Conservation (phyloP, 2,888 invertebrate genomes). For the Pediacus dermestoides region DNA sequence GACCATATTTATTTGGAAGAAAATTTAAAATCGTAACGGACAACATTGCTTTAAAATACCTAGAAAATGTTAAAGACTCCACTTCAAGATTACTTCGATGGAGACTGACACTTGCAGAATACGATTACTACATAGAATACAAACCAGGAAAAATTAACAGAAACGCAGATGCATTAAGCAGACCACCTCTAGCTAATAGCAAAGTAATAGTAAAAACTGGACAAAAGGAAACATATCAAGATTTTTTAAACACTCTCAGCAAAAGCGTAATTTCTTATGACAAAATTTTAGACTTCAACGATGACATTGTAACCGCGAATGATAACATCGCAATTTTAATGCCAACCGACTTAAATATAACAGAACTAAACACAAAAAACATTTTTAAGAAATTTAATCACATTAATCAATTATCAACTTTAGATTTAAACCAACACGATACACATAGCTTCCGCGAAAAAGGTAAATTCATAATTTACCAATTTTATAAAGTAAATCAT, state of each 20-base stretch:
- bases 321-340: not conserved
- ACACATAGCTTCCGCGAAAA: not conserved
- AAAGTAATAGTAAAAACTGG: not conserved
- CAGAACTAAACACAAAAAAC: not conserved
- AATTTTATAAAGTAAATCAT: not conserved
- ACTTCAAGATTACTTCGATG: conserved; percentile 3
- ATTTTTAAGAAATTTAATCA: not conserved
- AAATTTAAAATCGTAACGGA: conserved; percentile 4
- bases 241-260: not conserved
- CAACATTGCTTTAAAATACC: conserved; percentile 6
- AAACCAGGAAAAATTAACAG: conserved; percentile 4
- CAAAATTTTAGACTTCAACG: not conserved
- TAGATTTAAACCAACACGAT: conserved; percentile 1
- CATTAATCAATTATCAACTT: not conserved
- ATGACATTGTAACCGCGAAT: not conserved
- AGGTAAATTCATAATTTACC: not conserved
- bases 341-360: not conserved
- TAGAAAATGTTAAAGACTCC: conserved; percentile 6
- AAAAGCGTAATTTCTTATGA: not conserved
- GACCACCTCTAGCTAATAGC: not conserved
- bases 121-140: conserved; percentile 10
- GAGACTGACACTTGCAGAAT: conserved; percentile 8
- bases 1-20: conserved; percentile 3
- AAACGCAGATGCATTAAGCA: not conserved
- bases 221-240: not conserved